A percentile compares a stretch with the other conserved stretches of the same genome.
These are phyloP conservation scores for Sebastes vulpes DNA, from an alignment of 2,797 vertebrate genomes.

Conservation along the genomic window DNA sequence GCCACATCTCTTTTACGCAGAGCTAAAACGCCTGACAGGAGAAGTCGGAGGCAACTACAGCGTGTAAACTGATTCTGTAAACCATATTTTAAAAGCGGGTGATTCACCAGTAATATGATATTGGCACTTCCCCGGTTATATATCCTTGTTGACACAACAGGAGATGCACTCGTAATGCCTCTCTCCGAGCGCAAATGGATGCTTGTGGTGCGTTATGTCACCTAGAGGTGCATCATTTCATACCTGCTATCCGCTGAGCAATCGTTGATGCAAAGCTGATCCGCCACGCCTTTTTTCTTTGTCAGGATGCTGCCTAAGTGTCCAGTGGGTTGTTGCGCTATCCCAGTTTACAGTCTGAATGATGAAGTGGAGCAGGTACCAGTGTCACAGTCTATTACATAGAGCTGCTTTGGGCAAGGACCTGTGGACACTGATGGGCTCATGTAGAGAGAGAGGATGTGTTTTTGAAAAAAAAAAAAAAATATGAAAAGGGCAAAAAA, in stretches of 20 bases:
- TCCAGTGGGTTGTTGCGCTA: constrained; percentile 35
- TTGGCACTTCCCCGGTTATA: constrained; percentile 68
- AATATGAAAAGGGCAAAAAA: constrained; percentile 62
- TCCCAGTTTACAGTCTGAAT: constrained; percentile 56
- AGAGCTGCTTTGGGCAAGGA: constrained; percentile 71
- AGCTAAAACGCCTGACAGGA: constrained; percentile 49
- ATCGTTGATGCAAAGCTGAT: constrained; percentile 21
- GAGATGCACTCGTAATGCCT: constrained; percentile 71
- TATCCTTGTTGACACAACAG: constrained; percentile 77
- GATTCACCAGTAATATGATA: constrained; percentile 77
- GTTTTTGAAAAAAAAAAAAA: constrained; percentile 11
- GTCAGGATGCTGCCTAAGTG: constrained; percentile 29
- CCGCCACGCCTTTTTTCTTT: constrained; percentile 54
- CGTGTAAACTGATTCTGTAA: constrained; percentile 75
- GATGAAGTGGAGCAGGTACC: constrained; percentile 72
- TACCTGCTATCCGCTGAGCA: constrained; percentile 46
- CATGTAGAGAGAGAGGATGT: constrained; percentile 15
- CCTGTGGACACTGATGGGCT: constrained; percentile 57
- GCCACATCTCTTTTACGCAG: constrained; percentile 45
- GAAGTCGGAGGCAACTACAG: constrained; percentile 31
- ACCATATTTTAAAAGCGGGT: constrained; percentile 77
- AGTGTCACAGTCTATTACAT: constrained; percentile 75
- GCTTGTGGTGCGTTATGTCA: constrained; percentile 72
- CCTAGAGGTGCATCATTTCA: constrained; percentile 57
- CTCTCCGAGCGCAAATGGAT: constrained; percentile 66